Percentiles rank a stretch among this genome's conserved stretches.
Conservation (phyloP, 2,113 vertebrate species). For the Garra rufa region DNA sequence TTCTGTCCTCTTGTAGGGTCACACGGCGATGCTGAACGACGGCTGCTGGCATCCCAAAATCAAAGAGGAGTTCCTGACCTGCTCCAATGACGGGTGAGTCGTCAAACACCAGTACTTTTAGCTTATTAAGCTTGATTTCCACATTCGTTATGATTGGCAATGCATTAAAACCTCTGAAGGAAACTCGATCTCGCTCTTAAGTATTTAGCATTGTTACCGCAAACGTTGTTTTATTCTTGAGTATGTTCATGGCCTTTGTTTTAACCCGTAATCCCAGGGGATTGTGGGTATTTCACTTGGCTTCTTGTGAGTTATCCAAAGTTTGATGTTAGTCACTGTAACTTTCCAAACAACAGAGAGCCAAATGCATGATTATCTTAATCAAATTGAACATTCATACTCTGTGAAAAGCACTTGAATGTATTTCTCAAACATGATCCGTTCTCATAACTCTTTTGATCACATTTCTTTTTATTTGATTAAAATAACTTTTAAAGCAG, state of each 20-base stretch:
- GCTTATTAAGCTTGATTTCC: too few relatives aligned
- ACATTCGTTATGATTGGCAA: too few relatives aligned
- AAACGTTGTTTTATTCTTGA: background rate
- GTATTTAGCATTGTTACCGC: background rate
- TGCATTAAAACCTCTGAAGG: background rate
- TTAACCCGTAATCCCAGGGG: conserved; percentile 28
- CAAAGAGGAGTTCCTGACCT: conserved; percentile 98
- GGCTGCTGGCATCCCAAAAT: conserved; percentile 98
- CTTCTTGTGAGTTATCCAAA: conserved; percentile 8
- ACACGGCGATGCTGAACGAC: conserved; percentile 96
- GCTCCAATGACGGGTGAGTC: conserved; percentile 96
- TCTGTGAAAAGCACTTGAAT: background rate
- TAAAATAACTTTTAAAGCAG: background rate
- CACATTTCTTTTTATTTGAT: background rate
- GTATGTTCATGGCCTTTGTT: background rate
- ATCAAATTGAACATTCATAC: background rate
- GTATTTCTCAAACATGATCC: background rate
- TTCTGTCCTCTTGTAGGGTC: conserved; percentile 79
- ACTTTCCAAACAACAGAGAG: background rate
- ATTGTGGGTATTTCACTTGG: background rate
- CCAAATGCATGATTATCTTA: background rate
- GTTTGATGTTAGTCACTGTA: conserved; percentile 29
- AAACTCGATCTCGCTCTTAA: background rate
- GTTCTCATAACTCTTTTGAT: background rate
- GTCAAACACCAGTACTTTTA: too few relatives aligned